These are phyloP conservation scores for Callospermophilus lateralis DNA, from an alignment of 2,113 vertebrate species.

Conservation along the genomic window DNA sequence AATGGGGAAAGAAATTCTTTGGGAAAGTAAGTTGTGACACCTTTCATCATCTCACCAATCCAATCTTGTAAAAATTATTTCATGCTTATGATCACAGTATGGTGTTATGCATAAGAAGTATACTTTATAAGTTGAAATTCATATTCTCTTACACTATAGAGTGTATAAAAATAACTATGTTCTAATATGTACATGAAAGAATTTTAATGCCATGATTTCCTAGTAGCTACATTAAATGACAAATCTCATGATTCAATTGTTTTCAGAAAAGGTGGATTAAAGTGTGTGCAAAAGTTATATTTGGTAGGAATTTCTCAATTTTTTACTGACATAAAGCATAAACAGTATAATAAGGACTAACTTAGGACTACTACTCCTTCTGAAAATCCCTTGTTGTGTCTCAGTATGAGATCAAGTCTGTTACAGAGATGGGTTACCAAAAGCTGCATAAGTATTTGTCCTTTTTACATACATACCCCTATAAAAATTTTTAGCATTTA, in stretches of 20 bases:
- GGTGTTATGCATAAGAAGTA: background rate
- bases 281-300: background rate
- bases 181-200: background rate
- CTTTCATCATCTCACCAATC: background rate
- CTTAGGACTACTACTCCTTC: background rate
- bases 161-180: background rate
- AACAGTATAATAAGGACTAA: background rate
- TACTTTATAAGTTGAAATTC: background rate
- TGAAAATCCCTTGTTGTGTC: background rate
- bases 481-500: background rate
- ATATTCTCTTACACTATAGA: background rate
- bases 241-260: background rate
- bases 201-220: background rate
- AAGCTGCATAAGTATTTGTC: background rate
- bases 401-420: background rate
- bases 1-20: background rate
- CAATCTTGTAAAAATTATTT: background rate
- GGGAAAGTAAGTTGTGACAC: background rate
- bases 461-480: background rate
- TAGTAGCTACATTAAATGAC: background rate
- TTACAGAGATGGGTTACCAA: background rate
- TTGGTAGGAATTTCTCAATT: background rate
- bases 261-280: background rate
- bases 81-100: background rate
- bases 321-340: conserved; percentile 40